Conservation (phyloP, 2,113 vertebrate genomes). For the Galemys pyrenaicus region DNA sequence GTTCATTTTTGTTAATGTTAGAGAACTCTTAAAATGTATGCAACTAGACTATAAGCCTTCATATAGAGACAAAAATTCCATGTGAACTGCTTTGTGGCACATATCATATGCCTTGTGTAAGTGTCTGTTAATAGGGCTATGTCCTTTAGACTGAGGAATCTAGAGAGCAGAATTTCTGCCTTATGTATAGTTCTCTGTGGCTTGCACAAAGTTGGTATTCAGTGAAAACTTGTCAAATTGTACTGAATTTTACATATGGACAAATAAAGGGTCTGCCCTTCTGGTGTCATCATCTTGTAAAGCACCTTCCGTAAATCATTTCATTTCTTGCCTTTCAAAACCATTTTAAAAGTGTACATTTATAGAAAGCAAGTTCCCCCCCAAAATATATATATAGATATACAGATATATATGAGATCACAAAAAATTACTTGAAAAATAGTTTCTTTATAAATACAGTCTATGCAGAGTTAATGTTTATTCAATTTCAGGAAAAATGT, state of each 20-base stretch:
- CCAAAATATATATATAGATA: not conserved
- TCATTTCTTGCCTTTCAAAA: slow-evolving; percentile 39
- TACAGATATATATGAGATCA: slow-evolving; percentile 3
- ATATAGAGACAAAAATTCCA: not conserved
- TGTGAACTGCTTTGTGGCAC: not conserved
- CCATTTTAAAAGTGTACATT: not conserved
- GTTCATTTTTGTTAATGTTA: not conserved
- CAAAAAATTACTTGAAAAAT: slow-evolving; percentile 32
- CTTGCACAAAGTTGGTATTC: not conserved
- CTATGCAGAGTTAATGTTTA: not conserved
- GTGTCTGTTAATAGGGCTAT: not conserved
- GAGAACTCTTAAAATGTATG: not conserved
- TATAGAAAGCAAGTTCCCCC: not conserved
- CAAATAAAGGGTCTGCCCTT: not conserved
- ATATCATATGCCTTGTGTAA: not conserved
- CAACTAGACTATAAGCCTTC: not conserved
- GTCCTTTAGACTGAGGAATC: not conserved
- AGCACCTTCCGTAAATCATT: slow-evolving; percentile 12
- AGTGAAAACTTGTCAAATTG: not conserved
- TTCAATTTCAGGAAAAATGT: slow-evolving; percentile 5
- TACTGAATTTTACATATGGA: not conserved
- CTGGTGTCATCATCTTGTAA: not conserved
- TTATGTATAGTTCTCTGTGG: not conserved
- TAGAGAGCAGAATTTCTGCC: not conserved
- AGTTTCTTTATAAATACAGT: not conserved